phyloP scores from a whole-genome alignment of 1,140 invertebrate genomes.

The Pseudomyrmex flavicornis region DNA sequence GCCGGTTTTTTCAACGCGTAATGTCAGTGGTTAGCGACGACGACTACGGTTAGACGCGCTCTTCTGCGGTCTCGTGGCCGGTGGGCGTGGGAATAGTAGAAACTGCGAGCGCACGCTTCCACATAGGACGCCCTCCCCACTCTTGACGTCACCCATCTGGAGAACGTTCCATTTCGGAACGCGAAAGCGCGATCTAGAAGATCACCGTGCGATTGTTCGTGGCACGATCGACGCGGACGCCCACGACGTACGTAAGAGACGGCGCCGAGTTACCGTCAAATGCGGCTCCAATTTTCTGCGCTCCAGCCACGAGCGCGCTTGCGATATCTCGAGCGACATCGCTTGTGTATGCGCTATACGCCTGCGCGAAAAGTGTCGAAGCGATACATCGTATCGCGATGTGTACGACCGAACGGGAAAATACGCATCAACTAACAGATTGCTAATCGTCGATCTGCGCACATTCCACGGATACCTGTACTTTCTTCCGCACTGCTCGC shows the following conservation, averaged over 20 bases:
- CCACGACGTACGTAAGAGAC: constrained; percentile 42
- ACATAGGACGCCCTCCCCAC: neutral
- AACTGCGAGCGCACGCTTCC: constrained; percentile 65
- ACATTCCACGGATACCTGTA: no score
- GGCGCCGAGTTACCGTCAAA: neutral
- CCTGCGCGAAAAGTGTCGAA: no score
- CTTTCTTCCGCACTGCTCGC: neutral
- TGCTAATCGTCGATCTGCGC: no score
- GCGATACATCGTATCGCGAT: no score
- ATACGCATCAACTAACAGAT: no score
- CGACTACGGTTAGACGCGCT: constrained; percentile 20
- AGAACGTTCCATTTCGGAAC: constrained; percentile 30
- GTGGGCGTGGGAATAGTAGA: constrained; percentile 75
- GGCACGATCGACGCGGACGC: constrained; percentile 60
- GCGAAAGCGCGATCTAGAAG: constrained; percentile 39
- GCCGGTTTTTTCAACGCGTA: constrained; percentile 62
- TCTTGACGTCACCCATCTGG: constrained; percentile 4
- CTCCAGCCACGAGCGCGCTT: neutral
- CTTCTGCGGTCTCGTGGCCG: constrained; percentile 56
- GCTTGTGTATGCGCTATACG: no score
- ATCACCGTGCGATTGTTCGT: constrained; percentile 51
- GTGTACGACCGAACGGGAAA: no score
- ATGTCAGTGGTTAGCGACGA: constrained; percentile 66
- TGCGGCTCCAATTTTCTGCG: constrained; percentile 51
- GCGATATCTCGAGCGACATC: neutral